phyloP scores from a whole-genome alignment of 2,888 invertebrate species.

The Agrotis clavis region DNA sequence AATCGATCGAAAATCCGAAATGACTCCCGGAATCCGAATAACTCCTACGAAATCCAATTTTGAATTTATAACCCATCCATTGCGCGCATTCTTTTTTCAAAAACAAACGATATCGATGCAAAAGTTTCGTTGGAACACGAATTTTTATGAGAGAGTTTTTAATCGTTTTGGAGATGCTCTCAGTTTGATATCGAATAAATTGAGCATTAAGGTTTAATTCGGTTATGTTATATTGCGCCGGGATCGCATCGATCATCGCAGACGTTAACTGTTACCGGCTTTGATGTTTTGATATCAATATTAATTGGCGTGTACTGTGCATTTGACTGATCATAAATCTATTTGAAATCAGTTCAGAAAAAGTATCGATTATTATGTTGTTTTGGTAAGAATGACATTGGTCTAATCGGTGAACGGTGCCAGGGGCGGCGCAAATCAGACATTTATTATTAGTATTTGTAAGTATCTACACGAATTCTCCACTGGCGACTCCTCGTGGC shows the following conservation, averaged over 20 bases:
- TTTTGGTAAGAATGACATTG: constrained; percentile 1
- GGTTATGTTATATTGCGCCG: constrained; percentile 71
- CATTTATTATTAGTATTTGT: too few relatives aligned
- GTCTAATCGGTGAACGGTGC: too few relatives aligned
- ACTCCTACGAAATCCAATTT: constrained; percentile 24
- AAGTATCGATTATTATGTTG: constrained; percentile 14
- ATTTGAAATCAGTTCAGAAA: constrained; percentile 52
- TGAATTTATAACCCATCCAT: constrained; percentile 22
- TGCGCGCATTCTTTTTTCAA: constrained; percentile 33
- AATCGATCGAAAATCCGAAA: constrained; percentile 51
- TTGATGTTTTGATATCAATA: constrained; percentile 80
- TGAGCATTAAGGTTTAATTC: constrained; percentile 69
- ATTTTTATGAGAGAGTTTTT: constrained; percentile 19
- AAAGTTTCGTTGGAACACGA: constrained; percentile 40
- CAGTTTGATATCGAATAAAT: constrained; percentile 65
- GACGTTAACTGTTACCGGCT: constrained; percentile 76
- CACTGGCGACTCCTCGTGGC: too few relatives aligned
- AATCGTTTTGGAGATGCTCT: constrained; percentile 14
- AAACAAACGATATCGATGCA: background rate
- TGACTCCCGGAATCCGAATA: constrained; percentile 51
- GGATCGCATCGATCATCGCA: constrained; percentile 79
- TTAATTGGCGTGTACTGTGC: constrained; percentile 75
- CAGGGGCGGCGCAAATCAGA: too few relatives aligned
- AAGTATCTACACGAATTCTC: too few relatives aligned
- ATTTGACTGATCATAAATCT: constrained; percentile 77